These are phyloP conservation scores for Callyntrura sp. DNA, from an alignment of 2,888 invertebrate species.

Conservation along the genomic window DNA sequence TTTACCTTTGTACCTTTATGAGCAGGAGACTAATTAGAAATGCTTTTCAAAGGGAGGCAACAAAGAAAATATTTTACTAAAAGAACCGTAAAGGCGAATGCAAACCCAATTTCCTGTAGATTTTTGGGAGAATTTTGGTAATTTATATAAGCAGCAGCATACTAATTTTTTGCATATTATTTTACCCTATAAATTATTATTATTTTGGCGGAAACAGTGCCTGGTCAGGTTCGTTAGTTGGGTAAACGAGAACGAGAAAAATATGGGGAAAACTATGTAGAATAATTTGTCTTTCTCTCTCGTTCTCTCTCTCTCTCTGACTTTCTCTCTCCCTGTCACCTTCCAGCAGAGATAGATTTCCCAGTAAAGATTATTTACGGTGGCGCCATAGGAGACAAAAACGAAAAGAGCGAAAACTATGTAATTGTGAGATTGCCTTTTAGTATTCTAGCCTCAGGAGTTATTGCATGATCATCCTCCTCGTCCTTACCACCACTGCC, in stretches of 20 bases:
- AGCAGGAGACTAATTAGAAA: no score
- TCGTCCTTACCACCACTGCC: background rate
- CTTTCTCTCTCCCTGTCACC: no score
- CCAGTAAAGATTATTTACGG: conserved; percentile 43
- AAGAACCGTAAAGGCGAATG: no score
- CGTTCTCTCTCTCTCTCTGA: background rate
- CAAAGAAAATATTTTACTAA: no score
- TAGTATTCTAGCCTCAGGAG: conserved; percentile 43
- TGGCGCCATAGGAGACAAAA: conserved; percentile 28
- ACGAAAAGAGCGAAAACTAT: background rate
- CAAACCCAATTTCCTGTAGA: no score
- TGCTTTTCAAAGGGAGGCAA: no score
- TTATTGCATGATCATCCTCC: background rate
- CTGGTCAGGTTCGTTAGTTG: background rate
- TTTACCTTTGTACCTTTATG: no score
- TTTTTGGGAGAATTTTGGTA: no score
- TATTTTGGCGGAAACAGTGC: background rate
- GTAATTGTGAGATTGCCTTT: conserved; percentile 23
- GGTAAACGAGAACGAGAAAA: background rate
- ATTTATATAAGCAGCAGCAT: no score
- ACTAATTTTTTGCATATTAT: no score
- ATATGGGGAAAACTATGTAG: background rate
- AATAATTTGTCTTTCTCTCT: conserved; percentile 21
- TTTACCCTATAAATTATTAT: no score
- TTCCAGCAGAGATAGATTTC: background rate